Percentiles rank a stretch among this genome's conserved stretches.
Evolutionary conservation across 1,140 invertebrate species (phyloP).

Genomic region (Drosophila orosa): DNA sequence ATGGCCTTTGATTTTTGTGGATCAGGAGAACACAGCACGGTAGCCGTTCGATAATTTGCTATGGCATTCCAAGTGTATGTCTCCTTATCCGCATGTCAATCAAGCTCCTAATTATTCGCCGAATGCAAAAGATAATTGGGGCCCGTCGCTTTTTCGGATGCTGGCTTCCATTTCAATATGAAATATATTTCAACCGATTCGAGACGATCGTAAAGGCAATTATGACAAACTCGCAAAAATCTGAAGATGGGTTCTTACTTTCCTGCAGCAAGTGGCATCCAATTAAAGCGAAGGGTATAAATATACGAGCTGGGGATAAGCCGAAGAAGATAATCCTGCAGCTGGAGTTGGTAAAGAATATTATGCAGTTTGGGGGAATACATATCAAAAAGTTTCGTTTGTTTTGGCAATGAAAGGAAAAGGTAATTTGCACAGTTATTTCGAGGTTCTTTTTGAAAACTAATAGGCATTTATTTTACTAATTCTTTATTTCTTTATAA

Average conservation of each 20-base stretch:
- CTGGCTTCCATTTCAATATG: constrained; percentile 67
- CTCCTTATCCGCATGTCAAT: constrained; percentile 84
- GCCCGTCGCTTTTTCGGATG: constrained; percentile 43
- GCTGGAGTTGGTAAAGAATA: neutral
- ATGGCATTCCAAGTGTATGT: constrained; percentile 84
- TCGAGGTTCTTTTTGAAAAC: too few species aligned
- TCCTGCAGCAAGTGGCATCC: constrained; percentile 41
- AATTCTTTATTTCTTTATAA: too few species aligned
- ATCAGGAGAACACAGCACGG: constrained; percentile 67
- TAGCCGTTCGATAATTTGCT: constrained; percentile 84
- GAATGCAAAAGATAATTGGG: constrained; percentile 83
- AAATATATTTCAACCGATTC: constrained; percentile 20
- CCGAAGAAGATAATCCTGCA: neutral
- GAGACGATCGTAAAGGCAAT: constrained; percentile 48
- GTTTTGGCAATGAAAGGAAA: neutral
- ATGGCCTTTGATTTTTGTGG: constrained; percentile 79
- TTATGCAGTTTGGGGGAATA: neutral
- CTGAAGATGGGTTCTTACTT: constrained; percentile 19
- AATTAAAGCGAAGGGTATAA: constrained; percentile 56
- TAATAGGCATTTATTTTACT: too few species aligned
- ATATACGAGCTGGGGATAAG: neutral
- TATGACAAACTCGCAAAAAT: constrained; percentile 67
- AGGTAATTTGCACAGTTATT: too few species aligned
- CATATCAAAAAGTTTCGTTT: neutral
- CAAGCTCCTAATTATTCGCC: constrained; percentile 84